A percentile compares a stretch with the other conserved stretches of the same genome.
These are phyloP conservation scores for Hucho hucho DNA, from an alignment of 2,113 vertebrate species.

Conservation along the genomic window DNA sequence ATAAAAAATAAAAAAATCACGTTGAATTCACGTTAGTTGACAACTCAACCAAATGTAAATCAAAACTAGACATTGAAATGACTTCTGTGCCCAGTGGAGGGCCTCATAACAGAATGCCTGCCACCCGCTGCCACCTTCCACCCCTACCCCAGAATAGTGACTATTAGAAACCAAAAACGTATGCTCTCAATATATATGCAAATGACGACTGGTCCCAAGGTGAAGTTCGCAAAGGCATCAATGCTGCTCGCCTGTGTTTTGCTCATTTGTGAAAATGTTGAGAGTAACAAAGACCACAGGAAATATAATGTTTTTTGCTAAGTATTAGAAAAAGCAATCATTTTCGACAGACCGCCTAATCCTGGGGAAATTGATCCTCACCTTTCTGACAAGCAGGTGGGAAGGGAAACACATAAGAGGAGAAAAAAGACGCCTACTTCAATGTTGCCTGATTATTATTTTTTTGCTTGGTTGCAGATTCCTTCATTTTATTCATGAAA, in stretches of 20 bases:
- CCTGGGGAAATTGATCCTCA: constrained; percentile 75
- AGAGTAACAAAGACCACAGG: constrained; percentile 76
- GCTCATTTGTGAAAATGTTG: constrained; percentile 76
- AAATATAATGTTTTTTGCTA: constrained; percentile 77
- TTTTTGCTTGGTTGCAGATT: constrained; percentile 36
- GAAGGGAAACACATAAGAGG: constrained; percentile 57
- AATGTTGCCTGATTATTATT: constrained; percentile 35
- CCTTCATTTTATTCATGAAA: constrained; percentile 41
- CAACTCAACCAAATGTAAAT: no score
- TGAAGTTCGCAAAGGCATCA: constrained; percentile 69
- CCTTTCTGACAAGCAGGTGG: constrained; percentile 58
- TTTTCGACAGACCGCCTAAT: constrained; percentile 72
- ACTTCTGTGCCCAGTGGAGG: not conserved
- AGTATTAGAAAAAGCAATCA: constrained; percentile 77
- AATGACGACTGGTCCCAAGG: constrained; percentile 78
- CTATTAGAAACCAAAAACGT: constrained; percentile 84
- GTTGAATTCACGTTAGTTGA: no score
- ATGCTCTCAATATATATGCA: constrained; percentile 90
- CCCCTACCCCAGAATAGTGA: constrained; percentile 67
- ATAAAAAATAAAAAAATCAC: no score
- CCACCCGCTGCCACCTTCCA: constrained; percentile 59
- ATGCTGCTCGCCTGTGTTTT: constrained; percentile 69
- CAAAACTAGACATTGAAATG: not conserved
- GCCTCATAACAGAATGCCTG: constrained; percentile 74
- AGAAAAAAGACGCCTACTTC: constrained; percentile 38